phyloP scores from a whole-genome alignment of 2,888 invertebrate species.

The Microctonus brassicae region DNA sequence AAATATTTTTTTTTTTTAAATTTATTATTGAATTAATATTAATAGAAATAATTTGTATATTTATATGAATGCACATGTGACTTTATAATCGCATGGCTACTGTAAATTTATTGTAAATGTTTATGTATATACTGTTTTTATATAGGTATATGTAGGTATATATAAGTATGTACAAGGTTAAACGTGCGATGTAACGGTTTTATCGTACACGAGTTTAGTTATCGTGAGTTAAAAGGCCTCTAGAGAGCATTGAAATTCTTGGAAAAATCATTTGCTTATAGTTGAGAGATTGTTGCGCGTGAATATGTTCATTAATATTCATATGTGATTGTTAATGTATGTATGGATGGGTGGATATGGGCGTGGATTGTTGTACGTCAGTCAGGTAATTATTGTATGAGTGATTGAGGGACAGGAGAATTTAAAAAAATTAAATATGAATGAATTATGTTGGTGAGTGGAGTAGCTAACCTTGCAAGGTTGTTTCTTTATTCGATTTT shows the following conservation, averaged over 20 bases:
- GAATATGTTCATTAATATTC: slow-evolving; percentile 16
- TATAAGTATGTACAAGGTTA: slow-evolving; percentile 2
- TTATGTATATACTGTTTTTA: background rate
- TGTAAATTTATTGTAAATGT: background rate
- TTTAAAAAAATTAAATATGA: background rate
- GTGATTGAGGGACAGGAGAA: background rate
- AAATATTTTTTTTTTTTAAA: background rate
- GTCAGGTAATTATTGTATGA: slow-evolving; percentile 24
- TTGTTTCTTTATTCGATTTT: slow-evolving; percentile 25
- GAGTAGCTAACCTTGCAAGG: slow-evolving; percentile 35
- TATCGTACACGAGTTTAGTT: background rate
- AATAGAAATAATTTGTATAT: background rate
- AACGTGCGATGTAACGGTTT: slow-evolving; percentile 15
- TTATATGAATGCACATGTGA: background rate
- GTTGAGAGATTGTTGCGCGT: slow-evolving; percentile 1
- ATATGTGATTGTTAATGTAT: background rate
- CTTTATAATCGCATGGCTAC: background rate
- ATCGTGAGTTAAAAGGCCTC: background rate
- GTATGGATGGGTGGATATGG: too few species aligned
- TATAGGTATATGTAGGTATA: background rate
- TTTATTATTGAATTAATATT: background rate
- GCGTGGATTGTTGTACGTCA: slow-evolving; percentile 3
- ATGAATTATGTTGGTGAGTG: background rate
- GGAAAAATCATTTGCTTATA: slow-evolving; percentile 11
- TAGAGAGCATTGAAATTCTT: background rate